Percentiles rank a stretch among this genome's conserved stretches.
phyloP scores from a whole-genome alignment of 2,888 invertebrate genomes.

The Pachymerium ferrugineum region DNA sequence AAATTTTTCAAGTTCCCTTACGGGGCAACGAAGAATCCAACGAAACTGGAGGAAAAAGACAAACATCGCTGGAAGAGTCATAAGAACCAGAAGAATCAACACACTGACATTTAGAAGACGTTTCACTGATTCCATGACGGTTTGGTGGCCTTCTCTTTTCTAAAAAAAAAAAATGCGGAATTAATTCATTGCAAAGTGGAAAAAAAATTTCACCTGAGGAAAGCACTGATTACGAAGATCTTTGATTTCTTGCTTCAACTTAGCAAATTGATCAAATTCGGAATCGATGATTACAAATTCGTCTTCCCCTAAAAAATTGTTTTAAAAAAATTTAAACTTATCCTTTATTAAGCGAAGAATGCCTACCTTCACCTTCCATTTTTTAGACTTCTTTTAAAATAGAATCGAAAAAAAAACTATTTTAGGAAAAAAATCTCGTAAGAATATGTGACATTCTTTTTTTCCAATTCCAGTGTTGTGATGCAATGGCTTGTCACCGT shows the following conservation, averaged over 20 bases:
- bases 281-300: too few relatives aligned
- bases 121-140: background rate
- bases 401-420: too few relatives aligned
- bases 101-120: background rate
- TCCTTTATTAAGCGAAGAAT: too few relatives aligned
- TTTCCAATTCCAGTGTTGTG: background rate
- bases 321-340: too few relatives aligned
- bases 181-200: background rate
- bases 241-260: background rate
- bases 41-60: constrained; percentile 9
- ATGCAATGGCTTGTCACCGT: too few relatives aligned
- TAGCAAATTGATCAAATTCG: background rate
- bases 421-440: background rate
- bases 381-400: too few relatives aligned
- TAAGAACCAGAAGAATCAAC: background rate
- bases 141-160: background rate
- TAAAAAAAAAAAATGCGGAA: background rate
- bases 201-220: background rate
- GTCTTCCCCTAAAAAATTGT: too few relatives aligned
- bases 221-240: constrained; percentile 6
- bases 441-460: background rate
- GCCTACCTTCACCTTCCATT: too few relatives aligned
- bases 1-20: background rate
- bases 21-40: background rate
- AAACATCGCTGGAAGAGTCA: background rate